Conservation (phyloP, 2,113 vertebrate species). For the Mesoclemmys tuberculata region DNA sequence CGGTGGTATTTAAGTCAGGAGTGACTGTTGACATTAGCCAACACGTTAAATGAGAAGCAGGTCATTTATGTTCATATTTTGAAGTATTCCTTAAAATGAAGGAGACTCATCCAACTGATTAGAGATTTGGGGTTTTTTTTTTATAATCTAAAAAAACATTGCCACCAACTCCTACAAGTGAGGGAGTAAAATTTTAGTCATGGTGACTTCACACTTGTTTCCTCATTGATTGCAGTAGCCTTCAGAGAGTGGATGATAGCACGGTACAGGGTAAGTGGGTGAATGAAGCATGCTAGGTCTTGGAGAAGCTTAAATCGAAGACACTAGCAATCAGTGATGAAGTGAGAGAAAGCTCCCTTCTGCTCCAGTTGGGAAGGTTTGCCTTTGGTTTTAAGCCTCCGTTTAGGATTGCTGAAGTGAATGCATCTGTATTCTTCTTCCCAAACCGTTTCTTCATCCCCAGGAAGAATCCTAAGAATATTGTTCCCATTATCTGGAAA, state of each 20-base stretch:
- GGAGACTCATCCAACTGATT: neutral
- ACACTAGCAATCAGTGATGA: neutral
- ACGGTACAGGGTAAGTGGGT: neutral
- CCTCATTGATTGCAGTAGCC: neutral
- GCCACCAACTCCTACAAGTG: neutral
- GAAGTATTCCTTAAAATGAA: neutral
- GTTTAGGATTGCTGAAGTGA: neutral
- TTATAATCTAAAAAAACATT: neutral
- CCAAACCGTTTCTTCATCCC: neutral
- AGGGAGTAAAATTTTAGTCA: neutral
- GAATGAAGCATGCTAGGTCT: neutral
- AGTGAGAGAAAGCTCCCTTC: neutral
- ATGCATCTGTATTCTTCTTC: neutral
- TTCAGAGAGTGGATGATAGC: neutral
- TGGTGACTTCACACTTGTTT: neutral
- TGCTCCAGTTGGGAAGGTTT: neutral
- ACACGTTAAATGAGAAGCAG: neutral
- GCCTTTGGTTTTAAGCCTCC: neutral
- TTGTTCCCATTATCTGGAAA: neutral
- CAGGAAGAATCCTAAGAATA: neutral
- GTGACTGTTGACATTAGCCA: neutral
- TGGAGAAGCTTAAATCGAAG: neutral
- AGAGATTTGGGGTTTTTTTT: neutral
- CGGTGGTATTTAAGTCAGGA: neutral
- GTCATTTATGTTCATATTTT: neutral